Percentiles rank a stretch among this genome's conserved stretches.
phyloP scores from a whole-genome alignment of 2,797 vertebrate genomes.

The Micromesistius poutassou region DNA sequence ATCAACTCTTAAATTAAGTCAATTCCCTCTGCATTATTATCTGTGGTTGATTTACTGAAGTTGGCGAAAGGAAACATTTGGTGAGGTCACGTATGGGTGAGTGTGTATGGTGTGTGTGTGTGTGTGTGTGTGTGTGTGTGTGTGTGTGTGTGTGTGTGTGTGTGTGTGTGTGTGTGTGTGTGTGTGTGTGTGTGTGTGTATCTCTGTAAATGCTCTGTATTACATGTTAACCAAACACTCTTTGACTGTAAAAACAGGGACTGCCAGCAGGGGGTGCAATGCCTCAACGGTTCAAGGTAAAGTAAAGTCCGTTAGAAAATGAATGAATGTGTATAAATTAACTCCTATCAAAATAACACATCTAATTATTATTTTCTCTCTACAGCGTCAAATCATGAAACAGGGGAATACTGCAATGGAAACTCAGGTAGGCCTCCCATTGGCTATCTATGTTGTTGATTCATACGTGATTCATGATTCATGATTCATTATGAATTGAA shows the following conservation, averaged over 20 bases:
- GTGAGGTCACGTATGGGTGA: too few species aligned
- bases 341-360: background rate
- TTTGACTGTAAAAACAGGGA: conserved; percentile 29
- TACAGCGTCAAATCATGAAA: conserved; percentile 54
- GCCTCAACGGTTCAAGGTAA: conserved; percentile 61
- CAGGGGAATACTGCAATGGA: conserved; percentile 33
- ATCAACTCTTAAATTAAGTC: background rate
- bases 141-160: background rate
- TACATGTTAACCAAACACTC: background rate
- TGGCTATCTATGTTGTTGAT: background rate
- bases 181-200: background rate
- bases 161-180: background rate
- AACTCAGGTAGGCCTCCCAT: conserved; percentile 51
- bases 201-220: background rate
- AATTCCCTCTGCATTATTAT: background rate
- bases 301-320: conserved; percentile 36
- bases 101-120: too few species aligned
- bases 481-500: background rate
- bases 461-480: too few species aligned
- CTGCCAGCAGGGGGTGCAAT: conserved; percentile 30
- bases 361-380: conserved; percentile 24
- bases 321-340: background rate
- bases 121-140: background rate
- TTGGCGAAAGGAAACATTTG: too few species aligned
- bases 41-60: background rate